Base-by-base conservation (phyloP, 53 echinoderm and acorn worm species). In the Arbacia lixula region DNA sequence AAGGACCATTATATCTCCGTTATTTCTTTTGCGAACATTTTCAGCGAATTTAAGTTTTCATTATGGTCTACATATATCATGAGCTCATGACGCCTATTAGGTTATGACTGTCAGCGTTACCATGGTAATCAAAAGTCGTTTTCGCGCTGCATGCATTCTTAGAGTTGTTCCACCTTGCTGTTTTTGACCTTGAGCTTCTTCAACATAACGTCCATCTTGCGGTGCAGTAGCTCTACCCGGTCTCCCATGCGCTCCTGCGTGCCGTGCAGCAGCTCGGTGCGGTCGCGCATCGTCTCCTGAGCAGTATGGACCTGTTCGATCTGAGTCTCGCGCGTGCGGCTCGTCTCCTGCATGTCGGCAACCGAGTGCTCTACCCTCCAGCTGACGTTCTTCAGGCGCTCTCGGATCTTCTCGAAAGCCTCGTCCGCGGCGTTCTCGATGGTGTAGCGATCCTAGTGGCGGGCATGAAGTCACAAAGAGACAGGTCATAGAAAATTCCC, bases 211-310 rank as follows among this genome's bases (percentile, higher is more conserved):
- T 75, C 75, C 36, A 75, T 6, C 36, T 75, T 75, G 20, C 75
- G 19, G n/a, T 52, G 33, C 75, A 75, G 32, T 8, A 53, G 25
- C 1, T 75, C 75, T 9, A 75, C 12, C 19, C 75, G 53, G 36
- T 75, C 75, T 3, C 16, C 75, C 28, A 75, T 32, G 17, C 55
- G 36, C 53, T 75, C 75, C 28, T 75, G 75, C 11, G 75, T 34
- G 28, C 53, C 34, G 28, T 75, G 54, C 35, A 75, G 20, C 11
- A 8, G 19, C 33, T 75, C 55, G 19, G 53, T 22, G 2, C 54
- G 52, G 33, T 75, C 75, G 54, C 28, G 42, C 6, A 75, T 52
- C 9, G n/a, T 21, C 3, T 11, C 9, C 75, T 75, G 75, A 8
- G 35, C 34, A 0, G 8, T 54, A 25, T 22, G 32, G 2, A 75